Evolutionary conservation across 2,888 invertebrate genomes (phyloP).

Genomic region (Fragum fragum): DNA sequence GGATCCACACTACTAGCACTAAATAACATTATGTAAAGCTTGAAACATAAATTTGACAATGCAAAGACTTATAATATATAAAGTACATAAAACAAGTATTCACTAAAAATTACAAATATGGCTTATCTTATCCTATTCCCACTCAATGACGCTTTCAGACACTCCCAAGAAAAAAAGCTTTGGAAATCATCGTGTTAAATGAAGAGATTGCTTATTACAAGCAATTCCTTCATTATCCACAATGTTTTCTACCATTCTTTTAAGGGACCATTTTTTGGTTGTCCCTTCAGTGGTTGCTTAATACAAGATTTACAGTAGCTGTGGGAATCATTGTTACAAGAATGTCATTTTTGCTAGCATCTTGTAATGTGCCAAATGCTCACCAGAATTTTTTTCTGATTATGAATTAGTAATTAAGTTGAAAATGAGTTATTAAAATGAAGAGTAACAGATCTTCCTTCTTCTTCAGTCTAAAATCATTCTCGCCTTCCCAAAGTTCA

Average conservation of each 20-base stretch:
- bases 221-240: too few species aligned
- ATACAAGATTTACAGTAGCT: not conserved
- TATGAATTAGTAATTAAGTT: not conserved
- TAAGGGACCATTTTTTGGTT: not conserved
- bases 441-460: not conserved
- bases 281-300: not conserved
- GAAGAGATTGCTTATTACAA: not conserved
- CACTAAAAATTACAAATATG: too few species aligned
- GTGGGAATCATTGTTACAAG: not conserved
- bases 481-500: conserved; percentile 89
- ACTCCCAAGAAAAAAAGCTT: not conserved
- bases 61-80: too few species aligned
- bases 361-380: too few species aligned
- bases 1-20: too few species aligned
- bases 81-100: too few species aligned
- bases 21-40: not conserved
- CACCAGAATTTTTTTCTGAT: too few species aligned
- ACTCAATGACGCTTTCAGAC: too few species aligned
- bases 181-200: not conserved
- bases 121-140: too few species aligned
- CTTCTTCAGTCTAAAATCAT: conserved; percentile 77
- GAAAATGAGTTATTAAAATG: not conserved
- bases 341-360: not conserved
- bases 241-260: not conserved
- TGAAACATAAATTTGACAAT: too few species aligned